These are phyloP conservation scores for Drosophila biarmipes DNA, from an alignment of 1,140 invertebrate genomes.

Conservation along the genomic window DNA sequence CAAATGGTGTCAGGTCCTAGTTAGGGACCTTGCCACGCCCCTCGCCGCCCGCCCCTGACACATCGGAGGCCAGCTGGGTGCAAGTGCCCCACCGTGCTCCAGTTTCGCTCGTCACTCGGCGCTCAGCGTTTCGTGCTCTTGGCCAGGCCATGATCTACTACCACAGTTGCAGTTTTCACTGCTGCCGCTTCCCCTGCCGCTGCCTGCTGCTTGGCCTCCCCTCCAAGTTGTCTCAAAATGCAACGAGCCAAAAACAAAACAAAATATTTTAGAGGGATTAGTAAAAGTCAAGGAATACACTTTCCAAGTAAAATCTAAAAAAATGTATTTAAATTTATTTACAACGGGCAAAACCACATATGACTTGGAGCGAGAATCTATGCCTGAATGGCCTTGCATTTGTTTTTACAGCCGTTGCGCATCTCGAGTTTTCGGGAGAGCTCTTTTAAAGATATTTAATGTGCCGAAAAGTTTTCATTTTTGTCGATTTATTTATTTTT, in stretches of 20 bases:
- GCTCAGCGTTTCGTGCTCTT: slow-evolving; percentile 23
- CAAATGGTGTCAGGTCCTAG: slow-evolving; percentile 75
- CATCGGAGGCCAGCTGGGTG: slow-evolving; percentile 60
- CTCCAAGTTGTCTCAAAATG: slow-evolving; percentile 4
- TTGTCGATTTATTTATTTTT: too few species aligned
- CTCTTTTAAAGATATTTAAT: too few species aligned
- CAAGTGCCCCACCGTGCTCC: slow-evolving; percentile 65
- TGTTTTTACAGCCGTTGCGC: too few species aligned
- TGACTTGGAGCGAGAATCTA: too few species aligned
- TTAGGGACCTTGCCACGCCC: slow-evolving; percentile 53
- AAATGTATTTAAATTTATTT: too few species aligned
- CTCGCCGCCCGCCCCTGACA: neutral
- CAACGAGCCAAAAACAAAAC: slow-evolving; percentile 1
- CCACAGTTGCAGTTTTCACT: slow-evolving; percentile 45
- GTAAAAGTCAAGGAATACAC: neutral
- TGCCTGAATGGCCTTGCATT: too few species aligned
- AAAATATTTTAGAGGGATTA: neutral
- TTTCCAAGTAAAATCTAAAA: neutral
- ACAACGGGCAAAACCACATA: too few species aligned
- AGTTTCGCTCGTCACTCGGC: slow-evolving; percentile 46
- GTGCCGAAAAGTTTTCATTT: too few species aligned
- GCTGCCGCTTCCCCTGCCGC: neutral
- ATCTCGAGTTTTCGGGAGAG: too few species aligned
- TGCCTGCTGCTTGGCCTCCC: slow-evolving; percentile 8
- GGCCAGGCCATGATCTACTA: slow-evolving; percentile 79